Evolutionary conservation across 1,140 invertebrate genomes (phyloP), one percentile per base, ranked within the genome.

Genomic region (Colletes latitarsis): DNA sequence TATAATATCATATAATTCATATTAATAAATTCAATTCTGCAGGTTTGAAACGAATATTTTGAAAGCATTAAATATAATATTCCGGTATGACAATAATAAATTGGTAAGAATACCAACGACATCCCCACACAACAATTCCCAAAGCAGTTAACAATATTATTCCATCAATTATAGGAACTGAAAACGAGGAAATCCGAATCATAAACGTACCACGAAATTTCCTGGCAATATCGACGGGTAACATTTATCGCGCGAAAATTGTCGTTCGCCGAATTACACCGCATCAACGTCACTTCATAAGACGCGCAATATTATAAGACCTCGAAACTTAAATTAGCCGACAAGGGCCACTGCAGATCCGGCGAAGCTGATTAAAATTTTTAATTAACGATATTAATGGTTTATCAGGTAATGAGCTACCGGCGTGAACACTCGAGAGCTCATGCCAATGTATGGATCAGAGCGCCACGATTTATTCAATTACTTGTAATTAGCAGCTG

Each of bases 321-420:
- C n/a, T 39, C 41, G 69, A 39, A 80, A 81, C 69, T 81, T 77
- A 81, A 84, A 81, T 84, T 77, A 58, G 41, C 72, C 46, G 57
- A 39, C 15, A 15, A 71, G 69, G 10, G 17, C 30, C 39, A 19
- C 39, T 41, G 6, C 41, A 21, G 6, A 39, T 12, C 10, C 72
- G 53, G n/a, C 39, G 43, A 39, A 43, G 62, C 55, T 72, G 80
- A 86, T 86, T 82, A 82, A 84, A 84, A 52, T 77, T 84, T 82
- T 84, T 84, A 86, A 84, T 84, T 77, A 84, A 84, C 41, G 55
- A 17, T 17, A 79, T 74, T 80, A 78, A 84, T 74, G 80, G 80
- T 74, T 82, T 77, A 80, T 82, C 62, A 58, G 64, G 66, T 74
- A 77, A 77, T 19, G 12, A 21, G 15, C 19, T n/a, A 52, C 39